These are phyloP conservation scores for Cheilosia urbana DNA, from an alignment of 2,888 invertebrate genomes.

Conservation along the genomic window DNA sequence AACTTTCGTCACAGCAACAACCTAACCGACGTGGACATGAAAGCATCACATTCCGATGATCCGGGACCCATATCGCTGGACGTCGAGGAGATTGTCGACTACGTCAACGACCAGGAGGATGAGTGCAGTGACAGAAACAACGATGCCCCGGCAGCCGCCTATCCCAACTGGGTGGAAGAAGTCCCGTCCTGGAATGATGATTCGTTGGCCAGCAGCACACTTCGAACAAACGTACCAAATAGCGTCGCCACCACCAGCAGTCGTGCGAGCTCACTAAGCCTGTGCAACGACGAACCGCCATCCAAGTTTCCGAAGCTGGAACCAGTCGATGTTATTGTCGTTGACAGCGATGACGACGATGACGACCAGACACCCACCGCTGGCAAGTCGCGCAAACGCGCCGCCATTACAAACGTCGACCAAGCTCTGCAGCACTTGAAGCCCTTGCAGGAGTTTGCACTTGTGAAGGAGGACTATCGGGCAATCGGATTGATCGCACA, in stretches of 20 bases:
- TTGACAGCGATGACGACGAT: slow-evolving; percentile 58
- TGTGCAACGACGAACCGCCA: slow-evolving; percentile 18
- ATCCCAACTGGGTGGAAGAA: slow-evolving; percentile 14
- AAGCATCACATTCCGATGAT: slow-evolving; percentile 22
- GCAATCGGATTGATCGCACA: slow-evolving; percentile 82
- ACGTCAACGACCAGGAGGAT: slow-evolving; percentile 19
- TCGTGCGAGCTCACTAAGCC: slow-evolving; percentile 28
- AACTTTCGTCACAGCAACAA: slow-evolving; percentile 77
- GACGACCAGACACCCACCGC: slow-evolving; percentile 1
- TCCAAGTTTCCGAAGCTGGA: slow-evolving; percentile 56
- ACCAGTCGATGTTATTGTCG: slow-evolving; percentile 61
- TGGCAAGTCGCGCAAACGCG: slow-evolving; percentile 11
- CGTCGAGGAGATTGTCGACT: slow-evolving; percentile 38
- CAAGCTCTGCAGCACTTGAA: slow-evolving; percentile 81
- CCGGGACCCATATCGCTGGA: slow-evolving; percentile 51
- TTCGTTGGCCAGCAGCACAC: slow-evolving; percentile 48
- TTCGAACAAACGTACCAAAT: slow-evolving; percentile 18
- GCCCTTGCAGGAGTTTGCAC: slow-evolving; percentile 81
- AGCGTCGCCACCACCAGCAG: slow-evolving; percentile 36
- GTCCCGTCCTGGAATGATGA: slow-evolving; percentile 39
- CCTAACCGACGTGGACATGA: slow-evolving; percentile 73
- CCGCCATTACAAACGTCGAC: slow-evolving; percentile 21
- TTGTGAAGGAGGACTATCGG: slow-evolving; percentile 81
- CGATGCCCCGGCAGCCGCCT: background rate
- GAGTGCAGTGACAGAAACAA: background rate